These are phyloP conservation scores for Hipposideros armiger DNA, from an alignment of 2,113 vertebrate genomes.

Conservation along the genomic window DNA sequence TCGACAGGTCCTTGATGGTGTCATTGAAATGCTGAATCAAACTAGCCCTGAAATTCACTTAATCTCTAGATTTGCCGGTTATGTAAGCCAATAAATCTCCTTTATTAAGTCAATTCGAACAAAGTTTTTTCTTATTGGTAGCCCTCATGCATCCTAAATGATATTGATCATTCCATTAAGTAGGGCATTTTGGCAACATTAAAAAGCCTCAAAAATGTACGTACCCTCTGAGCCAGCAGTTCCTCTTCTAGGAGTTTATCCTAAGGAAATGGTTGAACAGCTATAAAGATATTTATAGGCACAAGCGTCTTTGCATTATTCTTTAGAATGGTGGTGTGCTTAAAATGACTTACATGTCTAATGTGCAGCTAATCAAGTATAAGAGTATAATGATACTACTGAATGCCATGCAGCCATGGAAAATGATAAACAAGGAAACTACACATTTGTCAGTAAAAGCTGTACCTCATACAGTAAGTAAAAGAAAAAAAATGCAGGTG, in stretches of 20 bases:
- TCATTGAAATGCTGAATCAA: neutral
- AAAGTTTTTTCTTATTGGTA: constrained; percentile 33
- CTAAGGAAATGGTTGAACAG: neutral
- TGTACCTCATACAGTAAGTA: neutral
- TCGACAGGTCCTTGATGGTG: neutral
- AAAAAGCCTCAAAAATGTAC: neutral
- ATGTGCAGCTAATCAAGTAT: neutral
- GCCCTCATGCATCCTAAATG: constrained; percentile 19
- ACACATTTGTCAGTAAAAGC: neutral
- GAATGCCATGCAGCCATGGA: neutral
- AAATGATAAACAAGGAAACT: neutral
- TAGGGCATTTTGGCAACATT: neutral
- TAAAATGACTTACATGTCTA: neutral
- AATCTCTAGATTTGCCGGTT: constrained; percentile 5
- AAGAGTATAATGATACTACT: neutral
- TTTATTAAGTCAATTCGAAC: constrained; percentile 23
- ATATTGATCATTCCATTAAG: constrained; percentile 50
- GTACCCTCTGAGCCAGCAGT: neutral
- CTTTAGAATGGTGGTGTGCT: neutral
- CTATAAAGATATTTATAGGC: neutral
- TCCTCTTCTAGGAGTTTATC: neutral
- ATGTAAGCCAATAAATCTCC: constrained; percentile 12
- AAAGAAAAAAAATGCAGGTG: neutral
- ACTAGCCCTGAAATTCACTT: constrained; percentile 20
- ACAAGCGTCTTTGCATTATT: neutral